Evolutionary conservation across 1,140 invertebrate genomes (phyloP), one percentile per base, ranked within the genome.

Genomic region (Zaprionus davidi): DNA sequence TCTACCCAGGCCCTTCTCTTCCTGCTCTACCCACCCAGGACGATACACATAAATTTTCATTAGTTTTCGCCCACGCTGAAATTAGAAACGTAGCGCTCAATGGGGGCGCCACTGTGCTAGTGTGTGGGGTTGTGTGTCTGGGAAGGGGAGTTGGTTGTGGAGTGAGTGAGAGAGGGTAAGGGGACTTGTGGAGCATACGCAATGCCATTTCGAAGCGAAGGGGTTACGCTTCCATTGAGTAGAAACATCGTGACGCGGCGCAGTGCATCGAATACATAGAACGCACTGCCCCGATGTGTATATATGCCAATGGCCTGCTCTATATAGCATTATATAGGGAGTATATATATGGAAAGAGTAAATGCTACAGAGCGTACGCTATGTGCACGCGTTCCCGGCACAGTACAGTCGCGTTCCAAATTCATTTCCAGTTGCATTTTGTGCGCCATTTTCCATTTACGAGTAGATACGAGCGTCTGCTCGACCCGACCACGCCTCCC

Each of bases 231-330:
- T 66, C 67, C 71, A 88, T 83, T 88, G 58, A 88, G 64, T 11
- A 63, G 63, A 46, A 49, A 69, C 66, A 56, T 36, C 62, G 59
- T 28, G 46, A 34, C 51, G 67, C 44, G 31, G 9, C 76, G 70
- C 63, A 77, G 65, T 68, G 71, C 66, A 66, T 69, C 78, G 55
- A 24, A 46, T 72, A 65, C 24, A 38, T 53, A 20, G n/a, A 51
- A 13, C 57, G 28, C 22, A 24, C 12, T 49, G 20, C 15, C 44
- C 49, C 36, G 13, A 17, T 34, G 26, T 31, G 49, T 78, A 83
- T 74, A 71, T 88, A 72, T 81, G 80, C 78, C 80, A 81, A 76
- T 81, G 84, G 71, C 75, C 74, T 78, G 78, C 78, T 86, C 84
- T 87, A 87, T 84, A 88, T 87, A 83, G 55, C 11, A 15, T 24